Conservation (phyloP, 35 echinoderm and acorn worm genomes). For the Amphiura filiformis region DNA sequence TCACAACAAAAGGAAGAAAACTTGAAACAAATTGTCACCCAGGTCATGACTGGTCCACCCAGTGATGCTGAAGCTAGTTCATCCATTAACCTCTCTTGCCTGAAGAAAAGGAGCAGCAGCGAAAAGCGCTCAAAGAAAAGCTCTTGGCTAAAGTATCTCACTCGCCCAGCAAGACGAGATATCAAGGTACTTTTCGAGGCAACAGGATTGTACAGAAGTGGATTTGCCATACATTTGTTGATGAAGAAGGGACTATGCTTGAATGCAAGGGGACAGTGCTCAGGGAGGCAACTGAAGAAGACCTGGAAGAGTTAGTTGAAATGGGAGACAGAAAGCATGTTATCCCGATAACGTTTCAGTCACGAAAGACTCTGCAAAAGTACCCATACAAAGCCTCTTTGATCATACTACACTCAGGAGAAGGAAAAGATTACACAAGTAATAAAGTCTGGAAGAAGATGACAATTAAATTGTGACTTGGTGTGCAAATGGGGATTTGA, state of each 20-base stretch:
- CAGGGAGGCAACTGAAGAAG: slow-evolving; percentile 13
- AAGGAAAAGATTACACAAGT: slow-evolving; percentile 43
- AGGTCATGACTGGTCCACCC: neutral
- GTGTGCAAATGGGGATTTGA: slow-evolving; percentile 59
- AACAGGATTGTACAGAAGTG: slow-evolving; percentile 11
- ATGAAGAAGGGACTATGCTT: slow-evolving; percentile 31
- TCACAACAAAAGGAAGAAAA: too few species aligned
- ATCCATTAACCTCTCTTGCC: too few species aligned
- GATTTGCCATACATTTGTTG: slow-evolving; percentile 24
- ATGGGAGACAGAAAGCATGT: neutral
- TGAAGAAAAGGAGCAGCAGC: slow-evolving; percentile 21
- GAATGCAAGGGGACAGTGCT: slow-evolving; percentile 42
- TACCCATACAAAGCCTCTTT: slow-evolving; percentile 48
- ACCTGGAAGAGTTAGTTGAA: neutral
- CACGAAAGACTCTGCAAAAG: slow-evolving; percentile 37
- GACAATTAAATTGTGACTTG: slow-evolving; percentile 15
- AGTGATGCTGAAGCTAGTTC: neutral
- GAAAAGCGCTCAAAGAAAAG: neutral
- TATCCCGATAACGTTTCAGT: slow-evolving; percentile 22
- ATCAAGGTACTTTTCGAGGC: slow-evolving; percentile 18
- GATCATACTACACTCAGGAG: slow-evolving; percentile 54
- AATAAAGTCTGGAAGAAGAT: slow-evolving; percentile 30
- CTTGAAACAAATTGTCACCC: neutral
- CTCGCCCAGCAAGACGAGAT: slow-evolving; percentile 7
- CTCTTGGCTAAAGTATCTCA: neutral